A percentile compares a stretch with the other conserved stretches of the same genome.
Conservation (phyloP, 2,113 vertebrate species). For the Saguinus imperator region DNA sequence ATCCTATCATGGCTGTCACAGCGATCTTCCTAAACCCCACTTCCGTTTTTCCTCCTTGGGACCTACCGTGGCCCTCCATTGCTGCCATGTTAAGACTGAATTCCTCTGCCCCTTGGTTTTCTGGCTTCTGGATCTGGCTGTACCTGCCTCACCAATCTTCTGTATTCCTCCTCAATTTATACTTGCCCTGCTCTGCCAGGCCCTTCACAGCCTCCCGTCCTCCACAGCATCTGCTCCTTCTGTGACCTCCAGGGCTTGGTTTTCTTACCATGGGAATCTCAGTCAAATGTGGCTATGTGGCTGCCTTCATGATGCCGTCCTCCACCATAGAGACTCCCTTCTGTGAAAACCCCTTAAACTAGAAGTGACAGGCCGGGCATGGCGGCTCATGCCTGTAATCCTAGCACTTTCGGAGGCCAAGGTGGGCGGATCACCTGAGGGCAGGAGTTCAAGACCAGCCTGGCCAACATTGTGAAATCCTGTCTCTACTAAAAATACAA, state of each 20-base stretch:
- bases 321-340: neutral
- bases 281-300: too few relatives aligned
- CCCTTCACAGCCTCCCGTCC: neutral
- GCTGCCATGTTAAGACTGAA: neutral
- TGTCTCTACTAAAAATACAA: too few relatives aligned
- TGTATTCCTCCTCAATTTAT: neutral
- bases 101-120: neutral
- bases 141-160: neutral
- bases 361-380: too few relatives aligned
- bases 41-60: neutral
- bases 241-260: neutral
- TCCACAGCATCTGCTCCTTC: neutral
- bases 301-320: neutral
- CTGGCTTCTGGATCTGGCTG: neutral
- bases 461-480: too few relatives aligned
- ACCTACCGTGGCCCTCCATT: neutral
- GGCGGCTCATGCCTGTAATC: too few relatives aligned
- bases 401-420: too few relatives aligned
- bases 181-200: neutral
- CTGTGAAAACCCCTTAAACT: neutral
- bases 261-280: neutral
- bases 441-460: too few relatives aligned
- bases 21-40: neutral
- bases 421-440: too few relatives aligned
- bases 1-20: neutral